A percentile compares a stretch with the other conserved stretches of the same genome.
Evolutionary conservation across 2,113 vertebrate species (phyloP).

Genomic region (Himantopus leucocephalus): DNA sequence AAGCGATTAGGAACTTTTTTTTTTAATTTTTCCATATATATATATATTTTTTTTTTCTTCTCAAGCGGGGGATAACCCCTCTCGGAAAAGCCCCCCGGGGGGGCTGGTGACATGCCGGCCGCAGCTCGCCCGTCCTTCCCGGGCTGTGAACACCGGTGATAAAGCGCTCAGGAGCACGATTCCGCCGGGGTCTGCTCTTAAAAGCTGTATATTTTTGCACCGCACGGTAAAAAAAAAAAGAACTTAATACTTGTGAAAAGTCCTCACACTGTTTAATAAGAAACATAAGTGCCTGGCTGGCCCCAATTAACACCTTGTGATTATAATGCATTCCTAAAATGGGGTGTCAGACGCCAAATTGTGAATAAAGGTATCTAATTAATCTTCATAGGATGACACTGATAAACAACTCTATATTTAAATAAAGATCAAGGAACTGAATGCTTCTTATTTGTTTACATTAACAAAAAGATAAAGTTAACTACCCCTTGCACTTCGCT

Average conservation of each 20-base stretch:
- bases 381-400: slow-evolving; percentile 86
- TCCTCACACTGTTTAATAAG: slow-evolving; percentile 90
- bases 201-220: slow-evolving; percentile 64
- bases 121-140: neutral
- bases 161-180: neutral
- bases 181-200: neutral
- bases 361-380: slow-evolving; percentile 83
- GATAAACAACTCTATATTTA: slow-evolving; percentile 82
- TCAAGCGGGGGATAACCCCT: rapidly evolving
- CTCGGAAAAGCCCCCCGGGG: rapidly evolving
- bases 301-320: slow-evolving; percentile 99
- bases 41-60: rapidly evolving
- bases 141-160: neutral
- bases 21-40: no score
- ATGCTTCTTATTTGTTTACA: slow-evolving; percentile 70
- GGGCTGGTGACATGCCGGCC: rapidly evolving
- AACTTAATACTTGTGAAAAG: slow-evolving; percentile 71
- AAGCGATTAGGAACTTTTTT: rapidly evolving
- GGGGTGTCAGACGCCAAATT: slow-evolving; percentile 84
- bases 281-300: slow-evolving; percentile 91
- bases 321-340: slow-evolving; percentile 88
- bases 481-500: slow-evolving; percentile 33
- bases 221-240: slow-evolving; percentile 39
- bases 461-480: slow-evolving; percentile 60
- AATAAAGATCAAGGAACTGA: slow-evolving; percentile 76